Conservation (phyloP, 2,888 invertebrate genomes). For the Blastobasis lacticolella region DNA sequence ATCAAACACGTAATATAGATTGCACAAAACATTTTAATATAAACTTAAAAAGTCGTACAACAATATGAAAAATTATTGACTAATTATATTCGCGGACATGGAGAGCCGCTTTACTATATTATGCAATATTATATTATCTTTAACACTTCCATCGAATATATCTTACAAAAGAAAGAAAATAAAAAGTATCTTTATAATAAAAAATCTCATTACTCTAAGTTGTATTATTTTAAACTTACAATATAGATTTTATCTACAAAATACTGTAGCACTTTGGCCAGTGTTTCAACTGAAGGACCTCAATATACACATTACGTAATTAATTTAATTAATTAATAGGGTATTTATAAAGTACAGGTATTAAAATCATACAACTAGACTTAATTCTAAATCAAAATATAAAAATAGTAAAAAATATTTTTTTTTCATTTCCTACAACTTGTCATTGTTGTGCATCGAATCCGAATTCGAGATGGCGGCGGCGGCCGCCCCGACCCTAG, state of each 20-base stretch:
- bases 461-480: conserved; percentile 13
- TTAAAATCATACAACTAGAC: conserved; percentile 69
- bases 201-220: conserved; percentile 71
- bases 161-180: conserved; percentile 73
- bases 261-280: conserved; percentile 67
- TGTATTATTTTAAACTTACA: conserved; percentile 68
- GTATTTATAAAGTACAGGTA: conserved; percentile 60
- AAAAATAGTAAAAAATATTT: conserved; percentile 74
- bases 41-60: conserved; percentile 90
- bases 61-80: conserved; percentile 91
- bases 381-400: conserved; percentile 73
- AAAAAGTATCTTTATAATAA: conserved; percentile 71
- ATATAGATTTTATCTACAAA: conserved; percentile 74
- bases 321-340: conserved; percentile 60
- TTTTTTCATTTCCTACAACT: conserved; percentile 60
- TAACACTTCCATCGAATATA: conserved; percentile 74
- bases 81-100: conserved; percentile 81
- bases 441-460: conserved; percentile 60
- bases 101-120: conserved; percentile 80
- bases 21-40: conserved; percentile 90
- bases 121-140: conserved; percentile 79
- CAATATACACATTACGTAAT: conserved; percentile 49
- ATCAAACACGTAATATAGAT: conserved; percentile 64
- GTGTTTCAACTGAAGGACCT: conserved; percentile 64
- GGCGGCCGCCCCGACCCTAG: conserved; percentile 6